Evolutionary conservation across 2,888 invertebrate species (phyloP).

Genomic region (Sceliomorpha sp.): DNA sequence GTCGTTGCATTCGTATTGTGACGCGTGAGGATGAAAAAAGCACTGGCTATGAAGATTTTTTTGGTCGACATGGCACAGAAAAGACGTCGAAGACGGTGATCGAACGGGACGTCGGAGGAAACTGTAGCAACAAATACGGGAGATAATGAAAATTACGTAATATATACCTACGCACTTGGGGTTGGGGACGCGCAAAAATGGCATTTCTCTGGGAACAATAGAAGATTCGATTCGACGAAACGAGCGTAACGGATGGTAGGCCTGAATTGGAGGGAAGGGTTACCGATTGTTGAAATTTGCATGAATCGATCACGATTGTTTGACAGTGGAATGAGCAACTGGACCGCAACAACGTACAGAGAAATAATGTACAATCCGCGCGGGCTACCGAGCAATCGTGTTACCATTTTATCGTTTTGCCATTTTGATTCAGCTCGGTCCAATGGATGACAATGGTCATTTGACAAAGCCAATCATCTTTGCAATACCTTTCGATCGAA

Average conservation of each 20-base stretch:
- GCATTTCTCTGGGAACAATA: conserved; percentile 69
- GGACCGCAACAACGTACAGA: conserved; percentile 64
- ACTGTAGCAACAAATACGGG: conserved; percentile 41
- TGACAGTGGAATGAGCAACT: conserved; percentile 69
- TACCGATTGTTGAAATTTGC: conserved; percentile 77
- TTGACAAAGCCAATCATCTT: conserved; percentile 75
- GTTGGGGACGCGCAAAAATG: conserved; percentile 54
- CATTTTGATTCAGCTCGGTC: conserved; percentile 78
- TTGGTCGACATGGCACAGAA: conserved; percentile 23
- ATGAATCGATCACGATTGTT: conserved; percentile 79
- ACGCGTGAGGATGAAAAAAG: conserved; percentile 43
- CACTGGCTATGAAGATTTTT: conserved; percentile 10
- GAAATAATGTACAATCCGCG: conserved; percentile 76
- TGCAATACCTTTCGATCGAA: conserved; percentile 57
- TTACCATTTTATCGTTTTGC: conserved; percentile 74
- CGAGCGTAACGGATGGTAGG: conserved; percentile 62
- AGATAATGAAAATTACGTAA: conserved; percentile 32
- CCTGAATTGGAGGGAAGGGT: conserved; percentile 51
- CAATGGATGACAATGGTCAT: conserved; percentile 74
- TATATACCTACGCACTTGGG: conserved; percentile 47
- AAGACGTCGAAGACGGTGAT: conserved; percentile 29
- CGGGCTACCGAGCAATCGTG: conserved; percentile 73
- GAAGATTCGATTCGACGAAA: conserved; percentile 68
- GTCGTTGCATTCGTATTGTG: conserved; percentile 63
- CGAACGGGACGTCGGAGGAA: conserved; percentile 18